phyloP scores from a whole-genome alignment of 2,113 vertebrate species.

The Syrmaticus mikado region DNA sequence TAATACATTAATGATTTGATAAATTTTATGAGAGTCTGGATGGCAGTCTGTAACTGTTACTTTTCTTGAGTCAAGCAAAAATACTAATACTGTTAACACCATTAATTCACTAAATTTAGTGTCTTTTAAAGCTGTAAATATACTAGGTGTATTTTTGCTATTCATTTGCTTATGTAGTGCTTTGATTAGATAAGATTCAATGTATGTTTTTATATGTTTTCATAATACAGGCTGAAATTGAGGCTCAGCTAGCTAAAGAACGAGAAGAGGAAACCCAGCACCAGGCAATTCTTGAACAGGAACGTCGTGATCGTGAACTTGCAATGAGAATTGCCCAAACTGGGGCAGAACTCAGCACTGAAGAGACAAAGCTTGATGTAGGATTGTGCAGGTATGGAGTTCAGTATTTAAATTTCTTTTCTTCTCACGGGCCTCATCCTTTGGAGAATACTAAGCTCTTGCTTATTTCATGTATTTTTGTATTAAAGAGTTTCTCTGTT shows the following conservation, averaged over 20 bases:
- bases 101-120: not conserved
- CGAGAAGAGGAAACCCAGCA: slow-evolving; percentile 87
- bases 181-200: not conserved
- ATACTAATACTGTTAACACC: not conserved
- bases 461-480: not conserved
- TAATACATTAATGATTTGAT: not conserved
- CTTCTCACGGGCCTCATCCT: not conserved
- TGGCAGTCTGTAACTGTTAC: not conserved
- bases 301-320: slow-evolving; percentile 92
- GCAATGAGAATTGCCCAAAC: slow-evolving; percentile 94
- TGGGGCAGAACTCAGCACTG: slow-evolving; percentile 92
- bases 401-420: not conserved
- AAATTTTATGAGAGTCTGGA: not conserved
- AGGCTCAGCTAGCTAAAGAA: slow-evolving; percentile 87
- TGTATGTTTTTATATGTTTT: not conserved
- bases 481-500: not conserved
- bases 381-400: slow-evolving; percentile 87
- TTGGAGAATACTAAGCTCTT: not conserved
- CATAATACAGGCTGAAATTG: slow-evolving; percentile 87
- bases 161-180: not conserved
- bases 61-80: not conserved
- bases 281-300: slow-evolving; percentile 91
- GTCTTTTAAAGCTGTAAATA: not conserved
- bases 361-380: slow-evolving; percentile 83
- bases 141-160: not conserved